Base-by-base conservation (phyloP, 2,888 invertebrate genomes). In the Petrolisthes manimaculis region DNA sequence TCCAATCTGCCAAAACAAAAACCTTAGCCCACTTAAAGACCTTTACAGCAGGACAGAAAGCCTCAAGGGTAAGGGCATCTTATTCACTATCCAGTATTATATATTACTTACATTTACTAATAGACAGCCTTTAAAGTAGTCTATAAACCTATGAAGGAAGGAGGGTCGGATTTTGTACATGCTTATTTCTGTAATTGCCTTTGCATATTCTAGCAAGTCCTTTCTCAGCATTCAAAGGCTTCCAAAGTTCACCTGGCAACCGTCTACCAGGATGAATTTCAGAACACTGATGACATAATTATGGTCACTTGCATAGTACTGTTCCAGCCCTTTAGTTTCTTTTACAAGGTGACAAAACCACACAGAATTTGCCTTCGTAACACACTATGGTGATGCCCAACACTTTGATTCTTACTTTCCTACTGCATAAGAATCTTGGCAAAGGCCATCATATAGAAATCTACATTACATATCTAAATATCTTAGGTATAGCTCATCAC, bases 401-500 rank as follows among this genome's bases (percentile, higher is more conserved):
- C 71, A 61, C 88, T 84, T 84, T 88, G 84, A 81, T 81, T 84
- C 84, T 81, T 81, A 84, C 78, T 84, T 82, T 75, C 83, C 84
- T 80, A 88, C 84, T 88, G 88, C 88, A 88, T 80, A 88, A 82
- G 86, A 81, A 71, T 55, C 86, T 82, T 81, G 81, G 84, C 84
- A 88, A 84, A 88, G 88, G 84, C 88, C 84, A 84, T 88, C 79
- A 88, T 83, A 78, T 84, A 88, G 84, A 88, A 88, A 88, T 84
- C 84, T 88, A 84, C 84, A 88, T 84, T 83, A 88, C 80, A 81
- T 84, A 84, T 88, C 84, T 88, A 84, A 86, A 88, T 81, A 88
- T 88, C 88, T 88, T 88, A 88, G 88, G 88, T 88, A 88, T 84
- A 88, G 80, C 88, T 88, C 88, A 88, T 88, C 88, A 88, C 88